Conservation (phyloP, 1,140 invertebrate species). For the Ganaspis sp. region DNA sequence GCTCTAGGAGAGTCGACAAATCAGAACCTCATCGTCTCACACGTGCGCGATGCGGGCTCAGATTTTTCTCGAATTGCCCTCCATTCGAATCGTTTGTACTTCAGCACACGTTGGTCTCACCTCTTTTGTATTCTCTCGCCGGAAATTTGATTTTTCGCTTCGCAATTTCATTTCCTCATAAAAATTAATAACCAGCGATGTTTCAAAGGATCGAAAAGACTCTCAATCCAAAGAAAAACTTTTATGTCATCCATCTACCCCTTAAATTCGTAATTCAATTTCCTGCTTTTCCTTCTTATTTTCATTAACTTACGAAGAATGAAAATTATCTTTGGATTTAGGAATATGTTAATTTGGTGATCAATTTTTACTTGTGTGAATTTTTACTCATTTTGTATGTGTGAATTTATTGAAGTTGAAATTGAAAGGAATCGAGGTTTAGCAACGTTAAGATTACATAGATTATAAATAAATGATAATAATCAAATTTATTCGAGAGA, state of each 20-base stretch:
- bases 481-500: no score
- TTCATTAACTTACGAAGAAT: not conserved
- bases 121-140: conserved; percentile 16
- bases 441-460: no score
- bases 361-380: no score
- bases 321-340: not conserved
- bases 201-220: not conserved
- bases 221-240: not conserved
- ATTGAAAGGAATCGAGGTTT: no score
- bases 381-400: no score
- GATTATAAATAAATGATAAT: no score
- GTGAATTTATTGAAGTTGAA: no score
- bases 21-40: conserved; percentile 28
- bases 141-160: conserved; percentile 25
- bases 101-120: conserved; percentile 19
- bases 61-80: conserved; percentile 27
- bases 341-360: no score
- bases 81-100: conserved; percentile 12
- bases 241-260: not conserved
- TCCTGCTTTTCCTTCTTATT: not conserved
- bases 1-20: conserved; percentile 13
- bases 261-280: not conserved
- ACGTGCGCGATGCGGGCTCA: conserved; percentile 27
- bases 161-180: conserved; percentile 25
- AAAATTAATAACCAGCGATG: conserved; percentile 23